Evolutionary conservation across 2,797 vertebrate species (phyloP).

Genomic region (Leontopithecus rosalia): DNA sequence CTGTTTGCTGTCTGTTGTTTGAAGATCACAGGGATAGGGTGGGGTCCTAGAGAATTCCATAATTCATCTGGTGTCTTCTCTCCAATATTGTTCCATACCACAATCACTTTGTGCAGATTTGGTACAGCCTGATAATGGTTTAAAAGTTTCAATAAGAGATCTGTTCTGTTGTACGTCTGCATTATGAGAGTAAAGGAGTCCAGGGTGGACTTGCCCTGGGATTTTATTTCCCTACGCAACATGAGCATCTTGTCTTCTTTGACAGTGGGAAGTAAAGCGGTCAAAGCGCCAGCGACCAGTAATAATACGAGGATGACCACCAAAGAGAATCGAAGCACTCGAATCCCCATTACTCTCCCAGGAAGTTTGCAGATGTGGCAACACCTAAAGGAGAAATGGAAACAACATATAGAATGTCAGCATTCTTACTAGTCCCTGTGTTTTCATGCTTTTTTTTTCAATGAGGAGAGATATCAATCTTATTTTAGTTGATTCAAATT

Average conservation of each 20-base stretch:
- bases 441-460: neutral
- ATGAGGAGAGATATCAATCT: neutral
- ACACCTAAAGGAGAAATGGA: slow-evolving; percentile 76
- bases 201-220: slow-evolving; percentile 74
- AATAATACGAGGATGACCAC: slow-evolving; percentile 85
- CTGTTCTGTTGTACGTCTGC: slow-evolving; percentile 96
- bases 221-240: slow-evolving; percentile 81
- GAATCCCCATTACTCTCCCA: slow-evolving; percentile 85
- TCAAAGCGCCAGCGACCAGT: slow-evolving; percentile 86
- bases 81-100: slow-evolving; percentile 96
- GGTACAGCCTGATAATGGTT: slow-evolving; percentile 96
- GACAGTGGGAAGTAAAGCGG: slow-evolving; percentile 85
- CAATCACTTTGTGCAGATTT: slow-evolving; percentile 90
- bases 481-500: neutral
- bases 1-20: slow-evolving; percentile 91
- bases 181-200: slow-evolving; percentile 93
- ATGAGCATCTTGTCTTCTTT: slow-evolving; percentile 85
- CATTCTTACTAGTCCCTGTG: neutral
- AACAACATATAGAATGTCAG: neutral
- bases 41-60: slow-evolving; percentile 93
- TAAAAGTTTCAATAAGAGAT: slow-evolving; percentile 93
- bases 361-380: slow-evolving; percentile 85
- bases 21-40: slow-evolving; percentile 93
- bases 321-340: slow-evolving; percentile 83
- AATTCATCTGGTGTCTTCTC: slow-evolving; percentile 89